Evolutionary conservation across 2,113 vertebrate species (phyloP).

Genomic region (Apeltes quadracus): DNA sequence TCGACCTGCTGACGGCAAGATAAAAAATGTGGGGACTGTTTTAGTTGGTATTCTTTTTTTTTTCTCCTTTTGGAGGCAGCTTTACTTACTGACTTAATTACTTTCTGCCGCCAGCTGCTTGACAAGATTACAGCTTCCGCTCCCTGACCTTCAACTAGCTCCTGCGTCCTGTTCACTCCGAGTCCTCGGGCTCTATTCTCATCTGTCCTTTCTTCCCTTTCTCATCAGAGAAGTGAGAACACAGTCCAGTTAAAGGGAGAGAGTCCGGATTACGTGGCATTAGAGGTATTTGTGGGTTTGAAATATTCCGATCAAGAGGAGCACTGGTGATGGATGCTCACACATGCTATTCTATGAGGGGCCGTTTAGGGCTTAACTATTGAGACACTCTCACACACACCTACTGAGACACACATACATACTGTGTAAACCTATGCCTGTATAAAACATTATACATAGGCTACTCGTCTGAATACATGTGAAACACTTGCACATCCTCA

Average conservation of each 20-base stretch:
- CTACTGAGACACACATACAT: too few species aligned
- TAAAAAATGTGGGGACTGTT: neutral
- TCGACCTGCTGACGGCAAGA: too few species aligned
- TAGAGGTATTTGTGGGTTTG: constrained; percentile 66
- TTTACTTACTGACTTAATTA: constrained; percentile 20
- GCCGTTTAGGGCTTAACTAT: too few species aligned
- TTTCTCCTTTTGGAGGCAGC: neutral
- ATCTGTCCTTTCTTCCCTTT: constrained; percentile 15
- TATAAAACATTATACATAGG: too few species aligned
- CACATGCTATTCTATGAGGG: constrained; percentile 8
- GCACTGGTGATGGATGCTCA: constrained; percentile 15
- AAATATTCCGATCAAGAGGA: constrained; percentile 65
- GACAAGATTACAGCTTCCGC: constrained; percentile 51
- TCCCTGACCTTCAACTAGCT: constrained; percentile 54
- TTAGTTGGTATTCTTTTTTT: rapidly evolving
- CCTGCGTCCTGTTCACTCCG: constrained; percentile 19
- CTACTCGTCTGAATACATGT: too few species aligned
- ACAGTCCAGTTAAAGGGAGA: constrained; percentile 35
- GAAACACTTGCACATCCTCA: too few species aligned
- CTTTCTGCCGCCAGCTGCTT: constrained; percentile 15
- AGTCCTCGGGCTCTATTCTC: constrained; percentile 32
- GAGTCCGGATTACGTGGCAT: constrained; percentile 71
- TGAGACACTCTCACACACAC: too few species aligned
- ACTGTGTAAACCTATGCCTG: too few species aligned
- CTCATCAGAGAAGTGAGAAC: constrained; percentile 41